A percentile compares a stretch with the other conserved stretches of the same genome.
Conservation (phyloP, 23 tunicate genomes). For the Corella eumyota region DNA sequence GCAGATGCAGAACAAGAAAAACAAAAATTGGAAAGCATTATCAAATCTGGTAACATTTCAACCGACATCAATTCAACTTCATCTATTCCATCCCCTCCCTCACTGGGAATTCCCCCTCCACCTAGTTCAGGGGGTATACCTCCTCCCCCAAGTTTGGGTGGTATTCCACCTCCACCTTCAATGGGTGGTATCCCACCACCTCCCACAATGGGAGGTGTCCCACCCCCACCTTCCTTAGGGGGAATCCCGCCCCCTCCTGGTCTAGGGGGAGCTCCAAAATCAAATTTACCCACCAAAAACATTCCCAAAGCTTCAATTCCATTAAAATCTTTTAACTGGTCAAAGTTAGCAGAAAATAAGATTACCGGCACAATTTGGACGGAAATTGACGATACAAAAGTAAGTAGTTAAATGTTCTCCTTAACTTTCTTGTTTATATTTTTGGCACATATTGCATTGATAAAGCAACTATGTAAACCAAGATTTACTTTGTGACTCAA, state of each 20-base stretch:
- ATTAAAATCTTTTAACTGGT: conserved; percentile 94
- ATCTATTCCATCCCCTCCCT: conserved; percentile 10
- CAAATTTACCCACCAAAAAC: conserved; percentile 39
- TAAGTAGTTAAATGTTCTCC: conserved; percentile 1
- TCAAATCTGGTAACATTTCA: conserved; percentile 50
- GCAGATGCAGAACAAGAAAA: conserved; percentile 53
- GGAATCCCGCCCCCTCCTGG: conserved; percentile 84
- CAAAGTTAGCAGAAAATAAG: conserved; percentile 76
- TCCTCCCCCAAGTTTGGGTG: conserved; percentile 30
- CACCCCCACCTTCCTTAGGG: conserved; percentile 81
- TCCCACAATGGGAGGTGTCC: conserved; percentile 36
- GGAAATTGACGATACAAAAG: conserved; percentile 74
- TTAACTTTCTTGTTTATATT: background rate
- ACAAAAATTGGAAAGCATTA: conserved; percentile 46
- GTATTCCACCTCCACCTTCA: conserved; percentile 58
- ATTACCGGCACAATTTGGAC: conserved; percentile 83
- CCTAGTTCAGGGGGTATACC: conserved; percentile 12
- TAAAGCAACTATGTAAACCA: background rate
- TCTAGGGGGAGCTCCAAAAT: conserved; percentile 8
- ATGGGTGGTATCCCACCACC: conserved; percentile 40
- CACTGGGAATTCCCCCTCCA: conserved; percentile 2
- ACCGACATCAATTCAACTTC: conserved; percentile 62
- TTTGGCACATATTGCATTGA: background rate
- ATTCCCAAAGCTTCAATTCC: conserved; percentile 84
- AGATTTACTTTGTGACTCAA: background rate